Evolutionary conservation across 2,888 invertebrate species (phyloP), one percentile per base, ranked within the genome.

Genomic region (Perithous albicinctus): DNA sequence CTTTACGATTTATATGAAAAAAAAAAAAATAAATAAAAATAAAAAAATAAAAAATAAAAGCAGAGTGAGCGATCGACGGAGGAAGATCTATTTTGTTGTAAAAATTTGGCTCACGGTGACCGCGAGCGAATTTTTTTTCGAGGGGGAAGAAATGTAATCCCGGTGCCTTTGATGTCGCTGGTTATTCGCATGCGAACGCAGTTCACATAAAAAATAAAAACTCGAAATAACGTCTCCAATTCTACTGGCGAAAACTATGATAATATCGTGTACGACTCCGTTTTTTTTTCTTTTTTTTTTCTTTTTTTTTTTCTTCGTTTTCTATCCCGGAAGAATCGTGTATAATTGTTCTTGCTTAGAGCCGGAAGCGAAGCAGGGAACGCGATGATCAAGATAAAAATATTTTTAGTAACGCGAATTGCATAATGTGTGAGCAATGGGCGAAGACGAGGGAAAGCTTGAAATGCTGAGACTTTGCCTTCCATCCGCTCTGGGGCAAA

Each of bases 151-250:
- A 86, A 85, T 78, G 87, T 85, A 85, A 88, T 85, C 85, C 89
- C 89, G 84, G 88, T 88, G 88, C 88, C 88, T 88, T 88, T 85
- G 82, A 82, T 82, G 86, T 88, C 86, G 89, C 89, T 88, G 88
- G 88, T 82, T 86, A 84, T 84, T 80, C 85, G 86, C 80, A 86
- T 79, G 85, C 75, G 79, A 84, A 85, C 63, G 76, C 82, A 67
- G 75, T 41, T 76, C 59, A 69, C 61, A 41, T 12, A 61, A 61
- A 61, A 38, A 69, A 48, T 32, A 59, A 32, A 29, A 59, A 59
- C 7, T 18, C 20, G 29, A 56, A 26, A 56, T 32, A 43, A 70
- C 63, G 73, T 81, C 77, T 77, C 63, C 73, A 63, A 81, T 54
- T 69, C 15, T 32, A 54, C 48, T 69, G 35, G 51, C 67, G 41